A percentile compares a stretch with the other conserved stretches of the same genome.
phyloP scores from a whole-genome alignment of 2,797 vertebrate species.

The Pangasius djambal region DNA sequence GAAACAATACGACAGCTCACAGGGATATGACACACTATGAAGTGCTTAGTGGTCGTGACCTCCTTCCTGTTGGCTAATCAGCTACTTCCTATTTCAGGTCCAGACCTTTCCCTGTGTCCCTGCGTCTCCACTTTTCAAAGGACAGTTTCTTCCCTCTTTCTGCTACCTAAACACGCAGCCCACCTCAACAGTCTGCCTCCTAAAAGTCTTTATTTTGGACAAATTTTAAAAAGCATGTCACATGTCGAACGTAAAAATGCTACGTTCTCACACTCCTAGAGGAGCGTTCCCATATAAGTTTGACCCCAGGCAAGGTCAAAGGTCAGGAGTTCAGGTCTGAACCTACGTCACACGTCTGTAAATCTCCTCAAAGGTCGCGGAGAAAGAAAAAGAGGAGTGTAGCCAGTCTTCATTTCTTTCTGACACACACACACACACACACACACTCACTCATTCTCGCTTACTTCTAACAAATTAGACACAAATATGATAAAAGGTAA shows the following conservation, averaged over 20 bases:
- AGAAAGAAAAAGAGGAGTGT: background rate
- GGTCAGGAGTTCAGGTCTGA: background rate
- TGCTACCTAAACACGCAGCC: background rate
- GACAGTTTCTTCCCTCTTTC: background rate
- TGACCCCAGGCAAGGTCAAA: background rate
- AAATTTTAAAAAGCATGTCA: background rate
- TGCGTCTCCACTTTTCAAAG: background rate
- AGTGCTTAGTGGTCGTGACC: background rate
- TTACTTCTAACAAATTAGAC: background rate
- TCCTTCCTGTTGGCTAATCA: constrained; percentile 5
- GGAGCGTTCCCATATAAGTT: background rate
- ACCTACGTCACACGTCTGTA: constrained; percentile 1
- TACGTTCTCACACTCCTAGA: background rate
- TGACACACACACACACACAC: background rate
- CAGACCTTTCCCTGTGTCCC: background rate
- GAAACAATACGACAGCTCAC: background rate
- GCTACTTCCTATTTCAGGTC: background rate
- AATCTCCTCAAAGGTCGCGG: background rate
- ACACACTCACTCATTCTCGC: background rate
- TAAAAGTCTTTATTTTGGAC: background rate
- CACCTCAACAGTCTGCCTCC: background rate
- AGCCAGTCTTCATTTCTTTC: too few species aligned
- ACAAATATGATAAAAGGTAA: background rate
- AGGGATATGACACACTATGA: background rate
- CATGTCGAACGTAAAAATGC: background rate